Base-by-base conservation (phyloP, 1,140 invertebrate genomes). In the Heliconius hermathena region DNA sequence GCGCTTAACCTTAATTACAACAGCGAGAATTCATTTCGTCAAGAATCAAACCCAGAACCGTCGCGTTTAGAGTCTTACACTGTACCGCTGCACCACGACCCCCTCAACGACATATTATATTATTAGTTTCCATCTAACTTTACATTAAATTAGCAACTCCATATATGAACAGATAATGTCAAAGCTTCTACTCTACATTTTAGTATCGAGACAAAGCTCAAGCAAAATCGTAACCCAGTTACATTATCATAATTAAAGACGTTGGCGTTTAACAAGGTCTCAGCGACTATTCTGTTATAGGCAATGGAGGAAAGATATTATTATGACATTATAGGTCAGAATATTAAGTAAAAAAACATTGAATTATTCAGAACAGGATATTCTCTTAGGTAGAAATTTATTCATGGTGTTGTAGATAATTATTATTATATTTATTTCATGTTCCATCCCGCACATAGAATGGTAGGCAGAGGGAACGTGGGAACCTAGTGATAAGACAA, bases 221-320 rank as follows among this genome's bases (percentile, higher is more conserved):
- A 66, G 60, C 13, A 29, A 26, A 66, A 66, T 66, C 26, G 60
- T 66, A 66, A 66, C 60, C 26, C 11, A 66, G 60, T 66, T 29
- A 66, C 60, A 66, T 66, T 66, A 66, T 66, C 26, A 66, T 66
- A 66, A 66, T 66, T 66, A 66, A 66, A 66, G 60, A 66, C 60
- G 60, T 66, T 29, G 60, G 60, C 60, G 60, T 66, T 66, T 29
- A 29, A 66, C 60, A 66, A 29, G 60, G 60, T 66, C 60, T 66
- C 60, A 66, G 60, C 13, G 60, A 66, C 60, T 66, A 66, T 66
- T 13, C 60, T 13, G 26, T 66, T 66, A 66, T 29, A n/a, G 26
- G 60, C 26, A 22, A 29, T 29, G 26, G 22, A 66, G 22, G 60
- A 66, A 66, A 66, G 11, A 66, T 66, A 66, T 66, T 66, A 66